Base-by-base conservation (phyloP, 1,140 invertebrate species). In the Drosophila jambulina region DNA sequence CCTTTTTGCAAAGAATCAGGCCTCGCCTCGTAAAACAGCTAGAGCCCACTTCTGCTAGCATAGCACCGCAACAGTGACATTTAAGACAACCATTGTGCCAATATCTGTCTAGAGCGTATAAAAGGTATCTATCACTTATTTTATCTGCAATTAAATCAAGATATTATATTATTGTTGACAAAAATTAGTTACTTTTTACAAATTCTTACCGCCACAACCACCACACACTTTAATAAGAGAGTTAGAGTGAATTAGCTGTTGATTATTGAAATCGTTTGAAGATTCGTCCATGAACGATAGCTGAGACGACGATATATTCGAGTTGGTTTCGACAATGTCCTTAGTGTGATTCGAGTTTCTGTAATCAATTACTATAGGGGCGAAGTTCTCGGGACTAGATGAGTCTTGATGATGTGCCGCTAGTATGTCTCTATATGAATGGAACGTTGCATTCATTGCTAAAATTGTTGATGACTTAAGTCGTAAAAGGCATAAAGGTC, bases 71-170 rank as follows among this genome's bases (percentile, higher is more conserved):
- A 93, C 95, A 97, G 78, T 97, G 95, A 94, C 98, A 99, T 93
- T 98, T 99, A 81, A 98, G 95, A 94, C 98, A 98, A 75, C 95
- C 95, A 93, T 97, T 95, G 94, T 99, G 97, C 98, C 98, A 99
- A 94, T 97, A 98, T 91, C 97, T 95, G 94, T 98, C 97, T 91
- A 98, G 94, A 53, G 97, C 97, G 93, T 97, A 96, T 63, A 98
- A 94, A 69, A 98, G 94, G 94, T 96, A 98, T 93, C 97, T 95
- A 94, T 98, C 97, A 78, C 96, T 95, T 93, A 98, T 98, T 94
- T 97, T 96, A 80, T 95, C 96, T 92, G 74, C 1, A 62, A 77
- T 58, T 56, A 75, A 69, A 80, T 9, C 0, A 0, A 25, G 59
- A 49, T 36, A 62, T 40, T 53, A 17, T 2, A 49, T 29, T 7